Evolutionary conservation across 2,888 invertebrate species (phyloP), one percentile per base, ranked within the genome.

Genomic region (Saturnia pavonia): DNA sequence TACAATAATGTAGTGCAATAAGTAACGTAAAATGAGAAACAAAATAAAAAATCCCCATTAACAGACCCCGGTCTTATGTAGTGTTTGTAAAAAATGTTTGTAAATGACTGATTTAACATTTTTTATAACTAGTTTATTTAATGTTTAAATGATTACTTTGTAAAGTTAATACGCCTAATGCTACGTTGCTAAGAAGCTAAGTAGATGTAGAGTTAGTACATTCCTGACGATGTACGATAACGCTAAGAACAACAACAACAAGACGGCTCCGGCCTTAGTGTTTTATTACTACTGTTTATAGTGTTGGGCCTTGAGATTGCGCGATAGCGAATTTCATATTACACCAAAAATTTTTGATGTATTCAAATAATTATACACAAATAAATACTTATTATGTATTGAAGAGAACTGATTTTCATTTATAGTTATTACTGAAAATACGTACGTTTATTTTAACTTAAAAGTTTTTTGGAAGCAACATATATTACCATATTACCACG

Each of bases 321-420:
- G 88, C 85, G 77, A 82, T 82, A 82, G 90, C 89, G 88, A 86
- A 84, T 88, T 89, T 88, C 88, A 84, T 89, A 88, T 88, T 89
- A 90, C 89, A 92, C 91, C 92, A 91, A 92, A 91, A 91, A 91
- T 77, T 79, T 87, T 89, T 90, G 89, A 89, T 91, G 90, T 91
- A 91, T 91, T 89, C 86, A 89, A 90, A 88, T 89, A 88, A 88
- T 83, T 91, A 89, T 88, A 90, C 87, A 89, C 85, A 84, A 92
- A 86, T 89, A 90, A 90, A 65, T 40, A 65, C 63, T 63, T 63
- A 89, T 88, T 86, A 89, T 85, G 85, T 89, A 86, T 87, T 84
- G 86, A 80, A 78, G 80, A 78, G 67, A 77, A 71, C 70, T 67
- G 73, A 70, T 74, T 85, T 84, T 85, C 79, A 79, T 81, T 86